Conservation (phyloP, 1,140 invertebrate genomes). For the Nixonia krombeini region DNA sequence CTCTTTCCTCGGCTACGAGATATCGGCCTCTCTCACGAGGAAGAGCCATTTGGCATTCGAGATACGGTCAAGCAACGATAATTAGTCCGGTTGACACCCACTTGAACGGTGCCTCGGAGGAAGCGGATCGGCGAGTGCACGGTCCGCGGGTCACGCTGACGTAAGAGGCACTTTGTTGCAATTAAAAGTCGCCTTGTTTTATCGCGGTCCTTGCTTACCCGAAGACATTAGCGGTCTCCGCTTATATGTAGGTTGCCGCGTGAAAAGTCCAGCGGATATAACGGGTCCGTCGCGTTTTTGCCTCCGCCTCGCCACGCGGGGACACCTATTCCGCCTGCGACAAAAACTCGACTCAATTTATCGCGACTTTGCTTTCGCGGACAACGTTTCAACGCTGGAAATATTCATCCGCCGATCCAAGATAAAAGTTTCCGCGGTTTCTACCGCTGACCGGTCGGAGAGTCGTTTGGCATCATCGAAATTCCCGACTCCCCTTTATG, state of each 20-base stretch:
- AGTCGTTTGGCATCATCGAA: neutral
- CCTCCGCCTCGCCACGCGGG: no score
- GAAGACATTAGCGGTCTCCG: conserved; percentile 36
- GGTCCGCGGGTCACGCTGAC: conserved; percentile 46
- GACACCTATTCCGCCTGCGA: no score
- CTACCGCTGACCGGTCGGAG: no score
- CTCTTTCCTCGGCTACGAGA: conserved; percentile 40
- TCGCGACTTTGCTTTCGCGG: no score
- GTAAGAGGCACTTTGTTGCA: conserved; percentile 49
- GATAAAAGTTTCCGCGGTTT: no score
- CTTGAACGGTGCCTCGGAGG: conserved; percentile 38
- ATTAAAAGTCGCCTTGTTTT: conserved; percentile 54
- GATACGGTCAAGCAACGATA: conserved; percentile 50
- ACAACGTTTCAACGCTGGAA: no score
- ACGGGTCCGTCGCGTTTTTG: conserved; percentile 24
- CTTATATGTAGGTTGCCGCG: conserved; percentile 30
- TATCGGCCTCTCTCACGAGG: conserved; percentile 41
- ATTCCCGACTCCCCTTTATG: neutral
- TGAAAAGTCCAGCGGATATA: conserved; percentile 22
- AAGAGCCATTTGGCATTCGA: conserved; percentile 52
- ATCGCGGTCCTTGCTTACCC: no score
- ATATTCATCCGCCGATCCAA: no score
- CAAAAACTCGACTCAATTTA: neutral
- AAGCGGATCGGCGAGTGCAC: conserved; percentile 51
- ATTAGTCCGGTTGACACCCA: conserved; percentile 58